Evolutionary conservation across 1,140 invertebrate species (phyloP).

Genomic region (Adoxophyes honmai): DNA sequence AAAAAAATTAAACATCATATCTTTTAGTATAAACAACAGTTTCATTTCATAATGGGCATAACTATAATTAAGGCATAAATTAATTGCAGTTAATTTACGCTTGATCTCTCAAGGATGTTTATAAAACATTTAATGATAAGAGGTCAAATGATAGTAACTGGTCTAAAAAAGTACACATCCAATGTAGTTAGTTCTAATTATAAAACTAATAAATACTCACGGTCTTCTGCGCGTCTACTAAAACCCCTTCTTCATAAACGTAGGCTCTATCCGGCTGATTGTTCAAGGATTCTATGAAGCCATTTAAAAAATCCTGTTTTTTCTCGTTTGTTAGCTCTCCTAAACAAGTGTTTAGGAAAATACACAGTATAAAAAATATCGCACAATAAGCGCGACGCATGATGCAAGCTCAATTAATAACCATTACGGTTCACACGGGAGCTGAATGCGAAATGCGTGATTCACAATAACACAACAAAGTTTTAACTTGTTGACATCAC

Average conservation of each 20-base stretch:
- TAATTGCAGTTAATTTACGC: constrained; percentile 10
- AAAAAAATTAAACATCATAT: too few species aligned
- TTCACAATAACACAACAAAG: neutral
- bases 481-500: neutral
- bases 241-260: constrained; percentile 44
- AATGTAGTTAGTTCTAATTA: too few species aligned
- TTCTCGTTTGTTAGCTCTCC: constrained; percentile 40
- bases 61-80: constrained; percentile 5
- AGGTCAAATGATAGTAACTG: too few species aligned
- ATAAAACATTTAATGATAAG: constrained; percentile 12
- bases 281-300: constrained; percentile 54
- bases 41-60: neutral
- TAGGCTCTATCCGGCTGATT: constrained; percentile 47
- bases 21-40: too few species aligned
- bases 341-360: constrained; percentile 30
- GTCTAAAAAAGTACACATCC: too few species aligned
- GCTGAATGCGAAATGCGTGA: constrained; percentile 17
- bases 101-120: constrained; percentile 8
- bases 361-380: constrained; percentile 28
- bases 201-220: constrained; percentile 34
- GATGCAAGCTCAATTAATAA: constrained; percentile 31
- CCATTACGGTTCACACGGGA: constrained; percentile 20
- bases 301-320: constrained; percentile 47
- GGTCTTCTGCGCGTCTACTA: constrained; percentile 39
- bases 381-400: constrained; percentile 32